Percentiles rank a stretch among this genome's conserved stretches.
Conservation (phyloP, 1,140 invertebrate species). For the Pseudobourletiella spinata region DNA sequence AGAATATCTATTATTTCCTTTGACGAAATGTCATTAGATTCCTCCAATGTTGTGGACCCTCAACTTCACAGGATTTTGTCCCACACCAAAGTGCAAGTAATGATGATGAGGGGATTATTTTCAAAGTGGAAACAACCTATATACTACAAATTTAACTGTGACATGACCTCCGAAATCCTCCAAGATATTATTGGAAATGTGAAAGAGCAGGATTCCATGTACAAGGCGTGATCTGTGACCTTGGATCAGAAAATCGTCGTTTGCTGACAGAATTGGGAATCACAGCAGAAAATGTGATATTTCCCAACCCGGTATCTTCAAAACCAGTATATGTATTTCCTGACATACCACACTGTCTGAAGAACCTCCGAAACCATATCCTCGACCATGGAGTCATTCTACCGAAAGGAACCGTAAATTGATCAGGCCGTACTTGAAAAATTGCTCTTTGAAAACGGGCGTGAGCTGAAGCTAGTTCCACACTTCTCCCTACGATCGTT, state of each 20-base stretch:
- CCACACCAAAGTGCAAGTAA: conserved; percentile 26
- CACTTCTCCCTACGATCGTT: conserved; percentile 9
- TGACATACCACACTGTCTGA: conserved; percentile 31
- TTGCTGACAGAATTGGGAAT: conserved; percentile 11
- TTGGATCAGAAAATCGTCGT: conserved; percentile 16
- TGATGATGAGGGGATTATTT: conserved; percentile 20
- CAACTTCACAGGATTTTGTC: conserved; percentile 12
- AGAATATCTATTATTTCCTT: conserved; percentile 17
- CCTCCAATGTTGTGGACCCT: conserved; percentile 8
- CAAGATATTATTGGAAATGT: neutral
- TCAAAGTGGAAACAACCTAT: conserved; percentile 24
- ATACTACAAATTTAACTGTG: conserved; percentile 25
- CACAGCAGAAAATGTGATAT: neutral
- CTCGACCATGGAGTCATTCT: conserved; percentile 27
- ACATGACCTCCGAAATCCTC: conserved; percentile 19
- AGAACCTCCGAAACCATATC: conserved; percentile 31
- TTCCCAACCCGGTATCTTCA: conserved; percentile 12
- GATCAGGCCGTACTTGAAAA: neutral
- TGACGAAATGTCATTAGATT: conserved; percentile 29
- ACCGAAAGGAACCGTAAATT: conserved; percentile 10
- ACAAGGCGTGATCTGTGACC: conserved; percentile 4
- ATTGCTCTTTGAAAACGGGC: neutral
- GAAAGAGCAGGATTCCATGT: conserved; percentile 11
- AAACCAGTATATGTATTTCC: conserved; percentile 25
- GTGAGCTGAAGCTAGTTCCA: conserved; percentile 24